A percentile compares a stretch with the other conserved stretches of the same genome.
phyloP scores from a whole-genome alignment of 2,888 invertebrate genomes.

The Chirona hameri region DNA sequence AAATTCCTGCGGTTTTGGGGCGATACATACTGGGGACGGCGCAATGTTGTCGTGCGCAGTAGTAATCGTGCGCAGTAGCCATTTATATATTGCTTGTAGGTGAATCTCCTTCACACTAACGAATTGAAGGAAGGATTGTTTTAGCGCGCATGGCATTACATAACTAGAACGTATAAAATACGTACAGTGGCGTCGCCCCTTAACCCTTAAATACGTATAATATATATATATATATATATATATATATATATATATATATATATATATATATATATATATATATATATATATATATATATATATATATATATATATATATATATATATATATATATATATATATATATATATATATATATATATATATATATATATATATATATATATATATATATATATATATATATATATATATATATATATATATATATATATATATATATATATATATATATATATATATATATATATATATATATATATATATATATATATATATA shows the following conservation, averaged over 20 bases:
- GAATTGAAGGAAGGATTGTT: too few relatives aligned
- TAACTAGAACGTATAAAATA: too few relatives aligned
- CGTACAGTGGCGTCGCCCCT: too few relatives aligned
- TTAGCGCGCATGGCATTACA: too few relatives aligned
- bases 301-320: conserved; percentile 12
- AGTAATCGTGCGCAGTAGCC: too few relatives aligned
- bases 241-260: conserved; percentile 6
- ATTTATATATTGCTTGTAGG: too few relatives aligned
- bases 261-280: neutral
- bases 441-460: neutral
- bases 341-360: conserved; percentile 22
- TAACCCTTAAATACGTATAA: too few relatives aligned
- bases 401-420: neutral
- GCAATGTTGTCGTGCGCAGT: too few relatives aligned
- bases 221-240: neutral
- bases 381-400: conserved; percentile 10
- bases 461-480: neutral
- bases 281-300: neutral
- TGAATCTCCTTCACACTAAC: too few relatives aligned
- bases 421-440: conserved; percentile 6
- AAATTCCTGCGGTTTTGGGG: too few relatives aligned
- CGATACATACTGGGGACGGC: too few relatives aligned
- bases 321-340: neutral
- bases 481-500: conserved; percentile 12
- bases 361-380: neutral